A percentile compares a stretch with the other conserved stretches of the same genome.
Evolutionary conservation across 2,888 invertebrate species (phyloP).

Genomic region (Punctoribates punctum): DNA sequence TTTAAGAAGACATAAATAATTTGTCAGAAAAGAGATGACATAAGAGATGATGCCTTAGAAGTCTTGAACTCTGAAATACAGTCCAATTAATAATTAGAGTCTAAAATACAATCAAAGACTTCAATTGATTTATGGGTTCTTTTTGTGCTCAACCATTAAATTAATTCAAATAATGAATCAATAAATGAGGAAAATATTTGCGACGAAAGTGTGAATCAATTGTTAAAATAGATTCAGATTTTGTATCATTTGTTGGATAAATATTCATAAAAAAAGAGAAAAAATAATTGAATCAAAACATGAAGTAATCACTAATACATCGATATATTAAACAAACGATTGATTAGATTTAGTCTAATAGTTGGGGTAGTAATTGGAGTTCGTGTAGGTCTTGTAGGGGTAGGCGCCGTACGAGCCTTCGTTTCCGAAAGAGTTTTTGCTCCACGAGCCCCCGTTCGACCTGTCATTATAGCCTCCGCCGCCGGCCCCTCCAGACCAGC

Average conservation of each 20-base stretch:
- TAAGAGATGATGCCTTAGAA: background rate
- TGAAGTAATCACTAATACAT: too few relatives aligned
- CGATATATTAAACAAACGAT: background rate
- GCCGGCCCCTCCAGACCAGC: background rate
- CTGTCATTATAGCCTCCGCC: constrained; percentile 8
- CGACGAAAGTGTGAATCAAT: too few relatives aligned
- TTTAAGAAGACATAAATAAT: background rate
- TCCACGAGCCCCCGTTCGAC: constrained; percentile 6
- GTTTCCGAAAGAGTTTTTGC: constrained; percentile 7
- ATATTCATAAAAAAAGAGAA: too few relatives aligned
- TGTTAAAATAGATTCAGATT: too few relatives aligned
- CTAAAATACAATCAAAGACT: constrained; percentile 5
- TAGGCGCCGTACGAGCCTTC: constrained; percentile 26
- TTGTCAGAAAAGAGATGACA: background rate
- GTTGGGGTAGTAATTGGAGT: constrained; percentile 39
- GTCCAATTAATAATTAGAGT: background rate
- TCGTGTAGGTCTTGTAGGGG: constrained; percentile 29
- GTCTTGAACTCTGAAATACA: background rate
- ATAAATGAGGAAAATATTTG: too few relatives aligned
- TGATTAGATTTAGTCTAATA: background rate
- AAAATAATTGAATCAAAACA: too few relatives aligned
- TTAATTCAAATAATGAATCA: too few relatives aligned
- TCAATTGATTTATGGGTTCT: background rate
- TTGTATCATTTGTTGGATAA: too few relatives aligned
- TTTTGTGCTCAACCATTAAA: too few relatives aligned